Evolutionary conservation across 2,113 vertebrate genomes (phyloP).

Genomic region (Cromileptes altivelis): DNA sequence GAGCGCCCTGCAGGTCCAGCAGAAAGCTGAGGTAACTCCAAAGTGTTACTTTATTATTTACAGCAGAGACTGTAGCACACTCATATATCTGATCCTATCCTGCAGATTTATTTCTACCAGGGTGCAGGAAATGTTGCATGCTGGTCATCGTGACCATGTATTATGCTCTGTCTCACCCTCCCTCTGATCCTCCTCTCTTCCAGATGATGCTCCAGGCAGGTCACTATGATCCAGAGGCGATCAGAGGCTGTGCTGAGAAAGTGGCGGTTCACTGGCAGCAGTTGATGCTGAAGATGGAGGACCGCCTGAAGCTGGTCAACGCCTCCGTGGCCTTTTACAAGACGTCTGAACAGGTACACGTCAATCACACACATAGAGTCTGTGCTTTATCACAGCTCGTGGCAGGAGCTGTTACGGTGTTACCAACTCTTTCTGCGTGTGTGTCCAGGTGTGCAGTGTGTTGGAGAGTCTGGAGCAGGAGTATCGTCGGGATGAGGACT

Average conservation of each 20-base stretch:
- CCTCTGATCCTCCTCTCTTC: not conserved
- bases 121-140: not conserved
- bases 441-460: constrained; percentile 93
- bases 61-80: not conserved
- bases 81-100: not conserved
- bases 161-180: not conserved
- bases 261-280: constrained; percentile 99
- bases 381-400: no score
- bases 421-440: not conserved
- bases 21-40: constrained; percentile 90
- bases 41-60: not conserved
- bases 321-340: constrained; percentile 99
- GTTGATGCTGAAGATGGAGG: constrained; percentile 99
- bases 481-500: constrained; percentile 96
- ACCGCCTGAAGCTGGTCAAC: constrained; percentile 97
- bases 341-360: constrained; percentile 95
- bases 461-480: constrained; percentile 98
- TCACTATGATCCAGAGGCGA: constrained; percentile 95
- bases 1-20: constrained; percentile 97
- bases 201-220: constrained; percentile 92
- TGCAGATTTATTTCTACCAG: not conserved
- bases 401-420: not conserved
- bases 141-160: not conserved
- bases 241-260: constrained; percentile 95
- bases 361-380: not conserved